Evolutionary conservation across 2,797 vertebrate species (phyloP).

Genomic region (Mionectes olivaceus): DNA sequence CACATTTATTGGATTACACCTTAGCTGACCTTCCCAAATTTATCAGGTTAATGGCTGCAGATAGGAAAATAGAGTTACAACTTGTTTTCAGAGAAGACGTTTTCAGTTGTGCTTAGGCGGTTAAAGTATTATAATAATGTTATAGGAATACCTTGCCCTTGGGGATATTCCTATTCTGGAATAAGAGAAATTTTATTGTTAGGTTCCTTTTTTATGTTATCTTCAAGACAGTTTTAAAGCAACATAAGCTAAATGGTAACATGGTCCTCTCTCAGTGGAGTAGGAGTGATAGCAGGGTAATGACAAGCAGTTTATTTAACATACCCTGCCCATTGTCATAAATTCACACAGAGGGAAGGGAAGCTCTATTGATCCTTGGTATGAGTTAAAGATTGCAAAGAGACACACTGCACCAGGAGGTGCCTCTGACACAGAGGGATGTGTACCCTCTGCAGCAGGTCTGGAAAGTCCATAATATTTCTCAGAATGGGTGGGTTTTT

Average conservation of each 20-base stretch:
- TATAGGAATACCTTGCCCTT: conserved; percentile 29
- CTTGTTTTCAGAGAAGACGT: neutral
- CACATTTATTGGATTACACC: conserved; percentile 42
- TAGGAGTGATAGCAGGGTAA: neutral
- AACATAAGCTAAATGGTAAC: neutral
- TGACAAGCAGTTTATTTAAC: conserved; percentile 9
- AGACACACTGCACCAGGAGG: accelerated
- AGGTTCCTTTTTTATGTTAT: neutral
- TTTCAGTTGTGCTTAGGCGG: neutral
- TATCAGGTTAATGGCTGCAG: conserved; percentile 54
- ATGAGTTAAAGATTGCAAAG: neutral
- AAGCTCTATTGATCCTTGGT: neutral
- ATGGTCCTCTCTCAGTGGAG: neutral
- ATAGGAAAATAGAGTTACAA: neutral
- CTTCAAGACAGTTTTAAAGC: conserved; percentile 5
- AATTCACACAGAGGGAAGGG: neutral
- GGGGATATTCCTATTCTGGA: neutral
- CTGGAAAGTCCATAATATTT: neutral
- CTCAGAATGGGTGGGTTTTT: neutral
- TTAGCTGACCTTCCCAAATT: conserved; percentile 61
- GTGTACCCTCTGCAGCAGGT: neutral
- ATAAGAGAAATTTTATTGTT: conserved; percentile 10
- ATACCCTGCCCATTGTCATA: neutral
- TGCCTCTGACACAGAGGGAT: neutral
- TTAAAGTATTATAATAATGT: conserved; percentile 46